Evolutionary conservation across 2,888 invertebrate species (phyloP).

Genomic region (Cremastinae sp.): DNA sequence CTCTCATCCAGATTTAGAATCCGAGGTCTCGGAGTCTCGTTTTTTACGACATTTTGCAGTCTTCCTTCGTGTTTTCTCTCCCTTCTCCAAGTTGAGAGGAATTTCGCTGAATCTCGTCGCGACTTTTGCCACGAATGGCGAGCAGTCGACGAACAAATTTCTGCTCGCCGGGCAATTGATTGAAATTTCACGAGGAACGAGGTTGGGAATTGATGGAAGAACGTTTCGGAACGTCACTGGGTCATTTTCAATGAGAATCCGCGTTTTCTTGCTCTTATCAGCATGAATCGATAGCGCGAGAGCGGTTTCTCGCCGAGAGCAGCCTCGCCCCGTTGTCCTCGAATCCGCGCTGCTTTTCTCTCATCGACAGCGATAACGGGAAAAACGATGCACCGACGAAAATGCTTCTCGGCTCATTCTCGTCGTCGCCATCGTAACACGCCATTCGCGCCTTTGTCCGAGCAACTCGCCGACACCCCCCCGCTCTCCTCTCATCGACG

Average conservation of each 20-base stretch:
- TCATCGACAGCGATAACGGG: slow-evolving; percentile 7
- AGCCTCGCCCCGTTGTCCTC: not conserved
- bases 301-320: slow-evolving; percentile 5
- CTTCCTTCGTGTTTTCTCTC: slow-evolving; percentile 6
- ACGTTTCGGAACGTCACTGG: slow-evolving; percentile 1
- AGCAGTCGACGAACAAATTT: no score
- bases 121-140: not conserved
- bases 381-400: not conserved
- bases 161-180: no score
- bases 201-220: no score
- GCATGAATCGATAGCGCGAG: slow-evolving; percentile 6
- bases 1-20: slow-evolving; percentile 46
- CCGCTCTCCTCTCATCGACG: no score
- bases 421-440: no score
- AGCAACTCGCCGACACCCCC: no score
- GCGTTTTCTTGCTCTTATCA: not conserved
- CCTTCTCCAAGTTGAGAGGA: not conserved
- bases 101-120: no score
- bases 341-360: not conserved
- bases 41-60: slow-evolving; percentile 41
- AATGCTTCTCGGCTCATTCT: no score
- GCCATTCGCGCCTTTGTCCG: no score
- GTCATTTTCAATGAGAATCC: slow-evolving; percentile 17
- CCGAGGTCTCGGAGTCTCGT: slow-evolving; percentile 27
- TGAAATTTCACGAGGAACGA: no score